Percentiles rank a stretch among this genome's conserved stretches.
phyloP scores from a whole-genome alignment of 2,113 vertebrate species.

The Apodemus speciosus region DNA sequence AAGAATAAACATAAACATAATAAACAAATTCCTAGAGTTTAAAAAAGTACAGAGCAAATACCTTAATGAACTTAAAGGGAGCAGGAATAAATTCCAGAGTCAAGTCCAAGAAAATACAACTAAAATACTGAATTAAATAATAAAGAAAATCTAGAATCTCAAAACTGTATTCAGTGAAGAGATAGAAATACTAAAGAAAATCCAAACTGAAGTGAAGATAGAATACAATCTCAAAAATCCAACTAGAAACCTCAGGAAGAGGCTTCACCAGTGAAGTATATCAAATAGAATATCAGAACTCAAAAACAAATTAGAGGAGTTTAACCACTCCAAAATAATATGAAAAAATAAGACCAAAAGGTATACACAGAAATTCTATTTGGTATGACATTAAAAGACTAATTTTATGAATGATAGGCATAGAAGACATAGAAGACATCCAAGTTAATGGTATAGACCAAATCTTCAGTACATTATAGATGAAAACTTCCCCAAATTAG shows the following conservation, averaged over 20 bases:
- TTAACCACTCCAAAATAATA: not conserved
- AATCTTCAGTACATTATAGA: not conserved
- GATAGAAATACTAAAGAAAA: not conserved
- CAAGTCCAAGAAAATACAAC: not conserved
- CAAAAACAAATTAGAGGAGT: not conserved
- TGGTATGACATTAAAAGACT: not conserved
- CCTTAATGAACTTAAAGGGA: not conserved
- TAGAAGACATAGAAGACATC: not conserved
- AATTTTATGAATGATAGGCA: not conserved
- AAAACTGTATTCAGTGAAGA: not conserved
- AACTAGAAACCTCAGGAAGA: not conserved
- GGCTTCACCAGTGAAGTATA: not conserved
- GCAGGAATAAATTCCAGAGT: not conserved
- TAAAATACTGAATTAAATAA: not conserved
- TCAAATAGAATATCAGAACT: not conserved
- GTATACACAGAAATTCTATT: not conserved
- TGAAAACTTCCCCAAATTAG: not conserved
- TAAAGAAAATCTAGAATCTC: not conserved
- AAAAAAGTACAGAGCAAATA: not conserved
- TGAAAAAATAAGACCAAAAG: no score
- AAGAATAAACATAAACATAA: not conserved
- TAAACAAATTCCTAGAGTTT: not conserved
- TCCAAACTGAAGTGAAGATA: not conserved
- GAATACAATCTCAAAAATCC: not conserved
- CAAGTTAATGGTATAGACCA: not conserved